phyloP scores from a whole-genome alignment of 2,113 vertebrate genomes.

The Jaculus jaculus region DNA sequence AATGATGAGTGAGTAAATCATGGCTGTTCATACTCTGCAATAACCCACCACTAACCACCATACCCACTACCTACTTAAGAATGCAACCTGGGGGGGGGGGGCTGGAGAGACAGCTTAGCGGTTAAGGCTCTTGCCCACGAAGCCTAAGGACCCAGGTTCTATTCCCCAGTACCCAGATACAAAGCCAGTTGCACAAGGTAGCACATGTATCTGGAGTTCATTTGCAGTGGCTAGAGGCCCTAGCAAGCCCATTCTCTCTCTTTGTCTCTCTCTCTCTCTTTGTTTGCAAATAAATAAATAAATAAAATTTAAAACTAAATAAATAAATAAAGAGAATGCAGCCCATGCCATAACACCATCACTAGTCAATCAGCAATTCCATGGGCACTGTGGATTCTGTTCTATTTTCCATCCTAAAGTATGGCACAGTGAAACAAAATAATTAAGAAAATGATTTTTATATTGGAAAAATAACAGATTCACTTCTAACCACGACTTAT shows the following conservation, averaged over 20 bases:
- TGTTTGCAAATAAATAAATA: too few relatives aligned
- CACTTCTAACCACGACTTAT: conserved; percentile 35
- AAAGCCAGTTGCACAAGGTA: too few relatives aligned
- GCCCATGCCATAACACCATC: not conserved
- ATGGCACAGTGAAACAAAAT: not conserved
- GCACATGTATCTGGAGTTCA: too few relatives aligned
- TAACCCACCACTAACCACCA: not conserved
- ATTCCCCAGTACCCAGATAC: too few relatives aligned
- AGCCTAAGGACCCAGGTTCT: too few relatives aligned
- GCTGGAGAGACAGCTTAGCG: too few relatives aligned
- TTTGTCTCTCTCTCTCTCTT: too few relatives aligned
- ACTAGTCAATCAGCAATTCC: not conserved
- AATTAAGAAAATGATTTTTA: not conserved
- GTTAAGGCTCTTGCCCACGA: too few relatives aligned
- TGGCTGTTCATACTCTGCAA: not conserved
- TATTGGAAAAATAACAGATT: conserved; percentile 26
- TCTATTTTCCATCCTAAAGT: not conserved
- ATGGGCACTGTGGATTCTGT: not conserved
- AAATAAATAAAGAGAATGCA: too few relatives aligned
- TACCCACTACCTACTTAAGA: not conserved
- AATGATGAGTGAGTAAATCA: conserved; percentile 5
- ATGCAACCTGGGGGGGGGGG: not conserved
- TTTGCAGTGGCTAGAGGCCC: too few relatives aligned
- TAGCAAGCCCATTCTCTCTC: too few relatives aligned
- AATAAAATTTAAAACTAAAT: too few relatives aligned